Evolutionary conservation across 1,140 invertebrate genomes (phyloP).

Genomic region (Ceratosolen solmsi): DNA sequence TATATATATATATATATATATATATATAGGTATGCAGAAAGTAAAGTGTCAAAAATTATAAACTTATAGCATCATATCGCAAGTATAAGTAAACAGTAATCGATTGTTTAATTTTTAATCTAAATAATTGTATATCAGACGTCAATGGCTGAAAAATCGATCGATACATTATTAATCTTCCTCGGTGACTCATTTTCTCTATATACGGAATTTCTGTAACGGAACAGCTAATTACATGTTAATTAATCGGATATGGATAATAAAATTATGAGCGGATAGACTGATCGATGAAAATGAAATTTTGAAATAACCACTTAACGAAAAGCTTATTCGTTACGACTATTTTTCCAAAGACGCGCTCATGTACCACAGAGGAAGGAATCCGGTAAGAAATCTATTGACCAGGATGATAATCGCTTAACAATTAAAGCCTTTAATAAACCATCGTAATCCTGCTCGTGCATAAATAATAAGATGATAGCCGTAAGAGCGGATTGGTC

Average conservation of each 20-base stretch:
- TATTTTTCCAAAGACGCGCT: neutral
- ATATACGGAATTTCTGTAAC: no score
- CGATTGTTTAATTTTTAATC: neutral
- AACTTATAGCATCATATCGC: no score
- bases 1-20: no score
- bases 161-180: slow-evolving; percentile 4
- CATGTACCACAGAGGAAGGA: neutral
- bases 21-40: no score
- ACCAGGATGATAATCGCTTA: neutral
- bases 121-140: neutral
- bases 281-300: slow-evolving; percentile 2
- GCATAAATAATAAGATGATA: slow-evolving; percentile 36
- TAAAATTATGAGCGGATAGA: neutral
- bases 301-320: neutral
- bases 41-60: no score
- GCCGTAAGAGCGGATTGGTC: neutral
- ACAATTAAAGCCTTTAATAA: neutral
- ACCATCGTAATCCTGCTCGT: neutral
- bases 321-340: neutral
- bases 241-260: neutral
- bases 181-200: neutral
- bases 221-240: neutral
- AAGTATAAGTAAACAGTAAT: no score
- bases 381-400: neutral
- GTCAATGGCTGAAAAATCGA: neutral